Percentiles rank a stretch among this genome's conserved stretches.
Evolutionary conservation across 1,140 invertebrate genomes (phyloP).

Genomic region (Psix sp.): DNA sequence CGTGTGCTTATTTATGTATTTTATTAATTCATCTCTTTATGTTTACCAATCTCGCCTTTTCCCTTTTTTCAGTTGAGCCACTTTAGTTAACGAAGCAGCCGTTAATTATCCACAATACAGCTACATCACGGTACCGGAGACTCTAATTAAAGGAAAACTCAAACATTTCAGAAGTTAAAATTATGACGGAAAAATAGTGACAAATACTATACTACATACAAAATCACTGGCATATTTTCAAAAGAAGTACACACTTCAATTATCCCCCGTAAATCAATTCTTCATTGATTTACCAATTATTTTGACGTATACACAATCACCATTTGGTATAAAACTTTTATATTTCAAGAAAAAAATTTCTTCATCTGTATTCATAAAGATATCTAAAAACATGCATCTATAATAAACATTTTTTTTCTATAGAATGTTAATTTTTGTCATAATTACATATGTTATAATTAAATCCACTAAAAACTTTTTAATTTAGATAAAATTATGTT

Average conservation of each 20-base stretch:
- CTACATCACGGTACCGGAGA: conserved; percentile 52
- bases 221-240: conserved; percentile 29
- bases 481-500: too few relatives aligned
- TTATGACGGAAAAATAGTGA: conserved; percentile 50
- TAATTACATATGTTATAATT: too few relatives aligned
- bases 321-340: conserved; percentile 23
- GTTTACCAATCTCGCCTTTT: conserved; percentile 15
- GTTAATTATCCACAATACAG: conserved; percentile 59
- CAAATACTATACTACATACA: conserved; percentile 34
- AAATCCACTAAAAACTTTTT: too few relatives aligned
- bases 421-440: too few relatives aligned
- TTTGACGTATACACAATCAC: conserved; percentile 14
- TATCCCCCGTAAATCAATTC: conserved; percentile 25
- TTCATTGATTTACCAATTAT: conserved; percentile 40
- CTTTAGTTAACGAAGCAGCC: conserved; percentile 58
- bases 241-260: conserved; percentile 43
- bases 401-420: too few relatives aligned
- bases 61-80: conserved; percentile 33
- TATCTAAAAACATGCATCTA: too few relatives aligned
- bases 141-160: conserved; percentile 58
- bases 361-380: too few relatives aligned
- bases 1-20: background rate
- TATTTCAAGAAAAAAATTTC: too few relatives aligned
- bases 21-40: conserved; percentile 9
- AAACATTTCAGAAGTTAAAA: conserved; percentile 56